These are phyloP conservation scores for Etheostoma perlongum DNA, from an alignment of 2,797 vertebrate genomes.

Conservation along the genomic window DNA sequence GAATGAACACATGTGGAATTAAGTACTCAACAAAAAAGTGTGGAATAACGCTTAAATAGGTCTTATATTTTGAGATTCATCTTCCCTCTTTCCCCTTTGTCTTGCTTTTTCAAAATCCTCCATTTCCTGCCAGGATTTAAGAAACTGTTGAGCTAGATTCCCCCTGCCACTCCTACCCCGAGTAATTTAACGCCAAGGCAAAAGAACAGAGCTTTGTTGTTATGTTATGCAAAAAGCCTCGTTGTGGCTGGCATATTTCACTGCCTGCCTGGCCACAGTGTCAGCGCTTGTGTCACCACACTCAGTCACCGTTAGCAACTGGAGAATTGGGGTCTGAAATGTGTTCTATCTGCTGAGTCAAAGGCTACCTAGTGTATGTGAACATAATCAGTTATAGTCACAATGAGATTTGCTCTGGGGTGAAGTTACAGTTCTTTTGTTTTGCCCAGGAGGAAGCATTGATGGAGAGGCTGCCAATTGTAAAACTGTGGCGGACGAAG, in stretches of 20 bases:
- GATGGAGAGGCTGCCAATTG: constrained; percentile 69
- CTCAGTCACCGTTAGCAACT: constrained; percentile 60
- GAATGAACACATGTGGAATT: no score
- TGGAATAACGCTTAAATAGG: no score
- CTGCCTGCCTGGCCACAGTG: constrained; percentile 57
- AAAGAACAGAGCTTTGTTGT: constrained; percentile 68
- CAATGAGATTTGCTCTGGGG: constrained; percentile 45
- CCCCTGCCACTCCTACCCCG: constrained; percentile 13
- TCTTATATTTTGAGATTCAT: constrained; percentile 1
- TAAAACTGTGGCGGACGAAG: constrained; percentile 61
- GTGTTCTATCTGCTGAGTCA: constrained; percentile 43
- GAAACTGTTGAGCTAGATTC: constrained; percentile 49
- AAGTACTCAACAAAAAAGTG: no score
- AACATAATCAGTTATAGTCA: constrained; percentile 55
- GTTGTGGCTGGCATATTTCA: constrained; percentile 51
- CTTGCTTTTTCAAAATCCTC: constrained; percentile 40
- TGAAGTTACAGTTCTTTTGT: constrained; percentile 45
- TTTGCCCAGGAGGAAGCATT: constrained; percentile 37
- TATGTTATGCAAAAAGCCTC: constrained; percentile 71
- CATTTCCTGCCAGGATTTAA: constrained; percentile 62
- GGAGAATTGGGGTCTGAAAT: constrained; percentile 59
- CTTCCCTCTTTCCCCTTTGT: constrained; percentile 20
- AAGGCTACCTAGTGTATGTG: constrained; percentile 47
- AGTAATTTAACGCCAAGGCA: constrained; percentile 43
- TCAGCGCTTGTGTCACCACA: constrained; percentile 52